These are phyloP conservation scores for Drosophila subsilvestris DNA, from an alignment of 2,888 invertebrate species.

Conservation along the genomic window DNA sequence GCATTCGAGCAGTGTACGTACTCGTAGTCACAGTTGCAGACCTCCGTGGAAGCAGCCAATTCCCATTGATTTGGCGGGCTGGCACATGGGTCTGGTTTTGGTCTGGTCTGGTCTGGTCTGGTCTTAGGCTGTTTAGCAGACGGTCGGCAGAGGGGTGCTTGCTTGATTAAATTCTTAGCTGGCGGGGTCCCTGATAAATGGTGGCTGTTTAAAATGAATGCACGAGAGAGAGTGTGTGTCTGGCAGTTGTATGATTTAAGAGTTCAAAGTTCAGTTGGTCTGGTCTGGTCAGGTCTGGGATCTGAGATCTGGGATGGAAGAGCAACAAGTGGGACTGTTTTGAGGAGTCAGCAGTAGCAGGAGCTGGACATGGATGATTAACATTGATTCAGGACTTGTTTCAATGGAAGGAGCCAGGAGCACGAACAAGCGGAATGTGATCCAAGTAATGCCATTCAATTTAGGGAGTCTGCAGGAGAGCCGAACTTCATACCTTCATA, in stretches of 20 bases:
- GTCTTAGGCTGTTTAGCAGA: neutral
- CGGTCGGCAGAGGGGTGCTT: neutral
- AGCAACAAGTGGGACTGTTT: slow-evolving; percentile 46
- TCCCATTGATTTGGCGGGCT: slow-evolving; percentile 68
- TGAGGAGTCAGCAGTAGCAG: neutral
- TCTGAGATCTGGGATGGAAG: neutral
- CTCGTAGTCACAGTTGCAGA: slow-evolving; percentile 61
- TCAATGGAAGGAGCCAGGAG: neutral
- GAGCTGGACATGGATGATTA: slow-evolving; percentile 63
- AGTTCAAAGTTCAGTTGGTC: slow-evolving; percentile 54
- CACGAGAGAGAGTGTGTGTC: slow-evolving; percentile 23
- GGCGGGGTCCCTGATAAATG: slow-evolving; percentile 62
- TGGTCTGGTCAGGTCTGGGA: neutral
- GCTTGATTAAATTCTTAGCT: slow-evolving; percentile 68
- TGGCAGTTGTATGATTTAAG: slow-evolving; percentile 60
- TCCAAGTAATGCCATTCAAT: neutral
- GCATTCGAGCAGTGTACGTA: slow-evolving; percentile 7
- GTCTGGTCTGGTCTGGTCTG: slow-evolving; percentile 45
- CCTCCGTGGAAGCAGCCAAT: slow-evolving; percentile 50
- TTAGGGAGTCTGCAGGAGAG: slow-evolving; percentile 15
- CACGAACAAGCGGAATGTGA: neutral
- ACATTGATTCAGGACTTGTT: slow-evolving; percentile 39
- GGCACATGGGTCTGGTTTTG: slow-evolving; percentile 66
- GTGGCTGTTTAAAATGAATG: slow-evolving; percentile 49
- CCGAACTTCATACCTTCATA: slow-evolving; percentile 50